Conservation (phyloP, 1,140 invertebrate species). For the Rhyzopertha dominica region DNA sequence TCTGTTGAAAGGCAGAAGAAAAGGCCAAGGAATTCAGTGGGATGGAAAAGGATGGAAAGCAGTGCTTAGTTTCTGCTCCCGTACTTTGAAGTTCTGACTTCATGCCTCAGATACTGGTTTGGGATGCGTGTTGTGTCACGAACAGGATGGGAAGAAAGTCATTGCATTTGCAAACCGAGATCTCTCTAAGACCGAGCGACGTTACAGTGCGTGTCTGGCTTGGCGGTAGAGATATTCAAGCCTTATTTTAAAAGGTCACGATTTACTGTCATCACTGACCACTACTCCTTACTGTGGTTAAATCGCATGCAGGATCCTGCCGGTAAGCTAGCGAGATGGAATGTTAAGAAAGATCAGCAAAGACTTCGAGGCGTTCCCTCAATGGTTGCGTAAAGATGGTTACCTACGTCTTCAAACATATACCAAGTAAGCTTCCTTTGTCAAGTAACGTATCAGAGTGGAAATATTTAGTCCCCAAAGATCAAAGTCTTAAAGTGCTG, state of each 20-base stretch:
- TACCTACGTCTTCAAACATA: no score
- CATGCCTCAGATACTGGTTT: conserved; percentile 29
- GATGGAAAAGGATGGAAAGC: conserved; percentile 5
- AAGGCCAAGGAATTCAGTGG: conserved; percentile 25
- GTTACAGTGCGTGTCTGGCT: conserved; percentile 13
- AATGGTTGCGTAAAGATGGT: no score
- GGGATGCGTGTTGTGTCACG: conserved; percentile 25
- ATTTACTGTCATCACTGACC: conserved; percentile 14
- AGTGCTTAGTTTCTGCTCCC: conserved; percentile 17
- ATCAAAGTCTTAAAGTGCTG: no score
- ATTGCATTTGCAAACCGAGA: conserved; percentile 47
- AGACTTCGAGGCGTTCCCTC: no score
- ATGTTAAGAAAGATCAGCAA: no score
- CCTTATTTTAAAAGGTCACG: conserved; percentile 13
- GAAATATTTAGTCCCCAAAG: no score
- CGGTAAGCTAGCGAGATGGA: no score
- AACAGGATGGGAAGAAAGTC: conserved; percentile 38
- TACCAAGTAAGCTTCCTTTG: no score
- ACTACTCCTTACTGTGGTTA: no score
- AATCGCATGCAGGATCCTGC: no score
- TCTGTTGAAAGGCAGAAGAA: conserved; percentile 35
- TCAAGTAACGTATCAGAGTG: no score
- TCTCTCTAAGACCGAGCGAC: conserved; percentile 30
- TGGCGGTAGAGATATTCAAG: conserved; percentile 15
- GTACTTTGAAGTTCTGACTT: conserved; percentile 32